Conservation (phyloP, 1,140 invertebrate species). For the Anoplolepis gracilipes region DNA sequence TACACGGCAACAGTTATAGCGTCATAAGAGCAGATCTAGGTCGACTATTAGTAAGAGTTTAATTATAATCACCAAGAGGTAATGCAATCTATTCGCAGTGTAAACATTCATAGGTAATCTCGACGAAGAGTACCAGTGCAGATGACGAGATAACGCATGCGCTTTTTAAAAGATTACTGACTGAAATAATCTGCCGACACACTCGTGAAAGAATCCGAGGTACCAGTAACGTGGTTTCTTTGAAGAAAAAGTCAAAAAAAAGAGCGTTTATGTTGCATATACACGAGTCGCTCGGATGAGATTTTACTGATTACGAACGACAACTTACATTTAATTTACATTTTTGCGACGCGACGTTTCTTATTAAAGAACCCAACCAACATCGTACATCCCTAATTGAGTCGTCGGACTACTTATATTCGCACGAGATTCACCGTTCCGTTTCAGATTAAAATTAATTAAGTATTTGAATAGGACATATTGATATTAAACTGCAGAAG, state of each 20-base stretch:
- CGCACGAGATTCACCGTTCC: neutral
- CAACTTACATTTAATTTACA: conserved; percentile 60
- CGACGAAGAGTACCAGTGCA: neutral
- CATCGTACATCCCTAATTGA: conserved; percentile 3
- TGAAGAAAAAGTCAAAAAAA: neutral
- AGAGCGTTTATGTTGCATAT: neutral
- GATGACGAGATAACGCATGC: neutral
- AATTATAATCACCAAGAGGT: conserved; percentile 76
- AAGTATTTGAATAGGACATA: neutral
- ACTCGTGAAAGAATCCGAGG: conserved; percentile 5
- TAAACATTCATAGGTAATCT: conserved; percentile 66
- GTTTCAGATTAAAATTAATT: conserved; percentile 15
- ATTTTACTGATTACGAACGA: conserved; percentile 38
- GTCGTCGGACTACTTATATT: neutral
- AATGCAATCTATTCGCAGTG: conserved; percentile 69
- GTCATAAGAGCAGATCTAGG: conserved; percentile 49
- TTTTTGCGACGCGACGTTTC: conserved; percentile 22
- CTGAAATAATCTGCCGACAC: neutral
- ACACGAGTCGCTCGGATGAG: neutral
- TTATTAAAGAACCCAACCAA: conserved; percentile 1
- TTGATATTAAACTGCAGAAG: neutral
- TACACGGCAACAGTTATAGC: conserved; percentile 72
- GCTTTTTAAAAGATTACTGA: neutral
- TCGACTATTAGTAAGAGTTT: conserved; percentile 78
- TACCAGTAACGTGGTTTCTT: conserved; percentile 12